A percentile compares a stretch with the other conserved stretches of the same genome.
Evolutionary conservation across 2,113 vertebrate genomes (phyloP).

Genomic region (Erythrocercus mccallii): DNA sequence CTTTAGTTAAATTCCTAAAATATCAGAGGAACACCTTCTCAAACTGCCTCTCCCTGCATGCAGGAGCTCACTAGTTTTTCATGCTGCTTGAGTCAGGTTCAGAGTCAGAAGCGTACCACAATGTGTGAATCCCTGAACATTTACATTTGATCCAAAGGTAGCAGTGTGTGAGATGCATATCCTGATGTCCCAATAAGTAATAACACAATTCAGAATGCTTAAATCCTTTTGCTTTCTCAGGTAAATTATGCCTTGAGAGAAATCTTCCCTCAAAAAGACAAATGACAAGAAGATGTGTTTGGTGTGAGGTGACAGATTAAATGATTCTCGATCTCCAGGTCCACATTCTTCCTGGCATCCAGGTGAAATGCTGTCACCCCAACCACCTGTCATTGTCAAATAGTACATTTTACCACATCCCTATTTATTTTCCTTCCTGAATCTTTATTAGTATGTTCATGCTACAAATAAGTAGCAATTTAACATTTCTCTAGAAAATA

Average conservation of each 20-base stretch:
- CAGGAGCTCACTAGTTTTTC: not conserved
- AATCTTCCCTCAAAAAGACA: not conserved
- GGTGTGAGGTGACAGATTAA: not conserved
- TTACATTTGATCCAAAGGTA: not conserved
- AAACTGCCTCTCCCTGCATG: not conserved
- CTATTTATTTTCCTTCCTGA: not conserved
- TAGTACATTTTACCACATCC: not conserved
- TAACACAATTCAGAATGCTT: not conserved
- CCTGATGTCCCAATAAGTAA: not conserved
- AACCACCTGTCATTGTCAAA: not conserved
- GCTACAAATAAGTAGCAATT: not conserved
- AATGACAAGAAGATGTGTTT: fast-evolving
- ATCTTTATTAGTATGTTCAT: not conserved
- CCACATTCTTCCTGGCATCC: not conserved
- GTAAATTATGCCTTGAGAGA: not conserved
- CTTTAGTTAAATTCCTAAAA: not conserved
- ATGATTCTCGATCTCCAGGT: not conserved
- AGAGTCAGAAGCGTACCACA: not conserved
- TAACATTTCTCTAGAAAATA: not conserved
- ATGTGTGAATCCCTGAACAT: not conserved
- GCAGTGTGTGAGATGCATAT: not conserved
- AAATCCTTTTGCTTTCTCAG: not conserved
- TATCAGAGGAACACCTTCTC: not conserved
- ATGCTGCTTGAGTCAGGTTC: not conserved
- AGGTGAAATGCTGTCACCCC: not conserved